Evolutionary conservation across 1,140 invertebrate genomes (phyloP), one percentile per base, ranked within the genome.

Genomic region (Brachionus rubens): DNA sequence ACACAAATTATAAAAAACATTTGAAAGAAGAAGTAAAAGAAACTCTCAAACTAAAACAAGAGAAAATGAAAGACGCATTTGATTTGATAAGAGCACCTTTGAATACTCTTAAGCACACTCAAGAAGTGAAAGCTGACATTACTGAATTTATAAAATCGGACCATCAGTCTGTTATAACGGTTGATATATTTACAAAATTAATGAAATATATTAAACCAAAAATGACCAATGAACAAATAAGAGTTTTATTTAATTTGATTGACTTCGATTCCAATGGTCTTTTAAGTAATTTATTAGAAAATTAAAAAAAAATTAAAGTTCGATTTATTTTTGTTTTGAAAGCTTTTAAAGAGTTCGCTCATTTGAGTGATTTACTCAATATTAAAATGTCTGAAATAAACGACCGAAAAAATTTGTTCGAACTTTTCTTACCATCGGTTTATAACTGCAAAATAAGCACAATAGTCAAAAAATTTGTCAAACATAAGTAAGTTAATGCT

Each of bases 1-100:
- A 87, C 77, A 87, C 87, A 78, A 87, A 85, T 79, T 88, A 87
- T 78, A 84, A 84, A 72, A 85, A 85, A 75, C 85, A 87, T 79
- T 79, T 87, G 2, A 87, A 87, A 81, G 86, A 86, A 81, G 86
- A 87, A 80, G 83, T 87, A 16, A 81, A 80, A 70, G 79, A 81
- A 26, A 76, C 83, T 33, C 82, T 87, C 4, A 82, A 79, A 75
- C 78, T 80, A 19, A 86, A 86, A 77, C 80, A 85, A 26, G 78
- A 82, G 67, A 83, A 82, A 54, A 78, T 87, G 21, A 77, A 79
- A 40, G 80, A 82, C 54, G 86, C 86, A 1, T 87, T 85, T 79
- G 81, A 86, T 33, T 79, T 84, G 26, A 70, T 86, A 24, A 84
- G 46, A 43, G 14, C 43, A 43, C 59, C 59, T 4, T 30, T 65